Evolutionary conservation across 2,797 vertebrate species (phyloP).

Genomic region (Heliangelus exortis): DNA sequence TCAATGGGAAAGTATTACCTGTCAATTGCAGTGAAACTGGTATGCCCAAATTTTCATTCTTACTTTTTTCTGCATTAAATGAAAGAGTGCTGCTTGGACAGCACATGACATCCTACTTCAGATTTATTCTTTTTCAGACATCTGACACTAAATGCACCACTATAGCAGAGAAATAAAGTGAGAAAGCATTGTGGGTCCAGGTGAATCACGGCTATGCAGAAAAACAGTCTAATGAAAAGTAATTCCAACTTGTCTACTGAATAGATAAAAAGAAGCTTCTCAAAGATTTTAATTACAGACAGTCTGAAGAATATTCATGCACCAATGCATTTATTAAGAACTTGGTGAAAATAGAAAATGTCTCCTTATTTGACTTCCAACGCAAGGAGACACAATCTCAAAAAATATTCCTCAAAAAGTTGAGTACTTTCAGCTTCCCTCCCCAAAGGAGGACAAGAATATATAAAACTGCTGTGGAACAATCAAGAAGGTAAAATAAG

Average conservation of each 20-base stretch:
- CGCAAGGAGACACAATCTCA: neutral
- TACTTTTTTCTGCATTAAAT: neutral
- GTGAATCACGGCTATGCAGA: neutral
- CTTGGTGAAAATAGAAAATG: neutral
- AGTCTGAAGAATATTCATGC: neutral
- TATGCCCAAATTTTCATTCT: neutral
- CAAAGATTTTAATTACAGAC: neutral
- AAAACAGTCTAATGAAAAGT: neutral
- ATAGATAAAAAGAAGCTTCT: neutral
- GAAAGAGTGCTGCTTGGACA: neutral
- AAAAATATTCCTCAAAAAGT: neutral
- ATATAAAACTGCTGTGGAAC: neutral
- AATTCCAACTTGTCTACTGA: neutral
- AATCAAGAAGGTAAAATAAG: neutral
- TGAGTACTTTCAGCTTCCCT: neutral
- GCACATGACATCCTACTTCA: neutral
- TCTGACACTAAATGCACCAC: neutral
- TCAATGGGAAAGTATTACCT: neutral
- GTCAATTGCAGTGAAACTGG: neutral
- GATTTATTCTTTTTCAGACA: neutral
- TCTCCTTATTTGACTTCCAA: neutral
- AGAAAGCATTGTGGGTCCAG: neutral
- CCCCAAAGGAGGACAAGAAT: neutral
- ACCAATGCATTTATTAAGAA: neutral
- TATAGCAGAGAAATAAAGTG: neutral